Evolutionary conservation across 2,888 invertebrate species (phyloP).

Genomic region (Eubasilissa splendida): DNA sequence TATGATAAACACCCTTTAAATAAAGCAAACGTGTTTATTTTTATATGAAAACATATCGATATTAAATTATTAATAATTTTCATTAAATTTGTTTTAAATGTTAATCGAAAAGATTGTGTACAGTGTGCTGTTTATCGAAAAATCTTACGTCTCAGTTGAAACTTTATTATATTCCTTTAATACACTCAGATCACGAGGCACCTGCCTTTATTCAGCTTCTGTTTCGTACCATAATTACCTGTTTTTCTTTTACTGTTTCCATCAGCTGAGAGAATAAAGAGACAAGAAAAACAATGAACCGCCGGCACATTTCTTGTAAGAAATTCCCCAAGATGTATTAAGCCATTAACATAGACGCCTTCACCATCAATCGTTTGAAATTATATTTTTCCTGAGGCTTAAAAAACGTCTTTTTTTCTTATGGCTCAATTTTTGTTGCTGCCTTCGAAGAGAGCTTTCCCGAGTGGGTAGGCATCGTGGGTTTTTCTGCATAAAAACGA

Average conservation of each 20-base stretch:
- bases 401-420: background rate
- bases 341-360: constrained; percentile 37
- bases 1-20: too few species aligned
- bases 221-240: constrained; percentile 39
- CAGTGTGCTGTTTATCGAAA: too few species aligned
- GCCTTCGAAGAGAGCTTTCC: constrained; percentile 12
- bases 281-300: constrained; percentile 7
- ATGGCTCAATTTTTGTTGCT: constrained; percentile 6
- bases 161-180: background rate
- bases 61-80: too few species aligned
- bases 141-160: background rate
- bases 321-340: constrained; percentile 25
- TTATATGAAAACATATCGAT: too few species aligned
- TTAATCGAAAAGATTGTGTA: too few species aligned
- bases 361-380: constrained; percentile 24
- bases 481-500: background rate
- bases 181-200: constrained; percentile 3
- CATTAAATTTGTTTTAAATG: too few species aligned
- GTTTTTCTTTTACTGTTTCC: constrained; percentile 24
- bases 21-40: too few species aligned
- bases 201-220: constrained; percentile 36
- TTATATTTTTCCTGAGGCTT: constrained; percentile 19
- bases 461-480: background rate
- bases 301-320: background rate
- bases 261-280: background rate